Evolutionary conservation across 2,888 invertebrate species (phyloP), one percentile per base, ranked within the genome.

Genomic region (Pachydiplax longipennis): DNA sequence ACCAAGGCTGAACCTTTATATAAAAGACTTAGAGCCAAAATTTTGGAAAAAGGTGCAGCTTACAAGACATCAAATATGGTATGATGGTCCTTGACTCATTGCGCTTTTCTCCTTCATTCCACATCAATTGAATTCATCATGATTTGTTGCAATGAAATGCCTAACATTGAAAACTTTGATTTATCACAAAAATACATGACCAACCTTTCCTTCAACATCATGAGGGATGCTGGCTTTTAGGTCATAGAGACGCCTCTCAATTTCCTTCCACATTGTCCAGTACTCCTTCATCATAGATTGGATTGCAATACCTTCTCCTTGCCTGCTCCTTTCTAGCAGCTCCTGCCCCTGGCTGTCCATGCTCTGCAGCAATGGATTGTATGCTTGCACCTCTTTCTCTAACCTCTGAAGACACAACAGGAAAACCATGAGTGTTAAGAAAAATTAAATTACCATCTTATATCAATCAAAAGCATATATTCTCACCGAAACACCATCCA

Each of bases 231-330:
- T 94, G 92, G 93, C 93, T 92, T 95, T 95, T 0, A 95, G 92
- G 5, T 93, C 93, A 2, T 93, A 93, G 0, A 96, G 94, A 44
- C 95, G 94, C 3, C 94, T 93, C 81, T 95, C 95, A 44, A 97
- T 95, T 91, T 96, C 95, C 91, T 95, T 95, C 95, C 96, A 96
- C 3, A 97, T 93, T 0, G 94, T 93, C 91, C 96, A 96, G 92
- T 96, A 96, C 92, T 96, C 96, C 91, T 96, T 95, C 3, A 96
- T 96, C 93, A 96, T 94, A 83, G 94, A 94, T 92, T 96, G 95
- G 81, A 96, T 94, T 35, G 94, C 94, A 5, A 94, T 93, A 0
- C 95, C 94, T 92, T 96, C 96, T 15, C 95, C 94, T 73, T 95
- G 94, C 91, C 94, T 95, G 91, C 95, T 94, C 92, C 95, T 95